phyloP scores from a whole-genome alignment of 2,888 invertebrate species.

The Operophtera brumata region DNA sequence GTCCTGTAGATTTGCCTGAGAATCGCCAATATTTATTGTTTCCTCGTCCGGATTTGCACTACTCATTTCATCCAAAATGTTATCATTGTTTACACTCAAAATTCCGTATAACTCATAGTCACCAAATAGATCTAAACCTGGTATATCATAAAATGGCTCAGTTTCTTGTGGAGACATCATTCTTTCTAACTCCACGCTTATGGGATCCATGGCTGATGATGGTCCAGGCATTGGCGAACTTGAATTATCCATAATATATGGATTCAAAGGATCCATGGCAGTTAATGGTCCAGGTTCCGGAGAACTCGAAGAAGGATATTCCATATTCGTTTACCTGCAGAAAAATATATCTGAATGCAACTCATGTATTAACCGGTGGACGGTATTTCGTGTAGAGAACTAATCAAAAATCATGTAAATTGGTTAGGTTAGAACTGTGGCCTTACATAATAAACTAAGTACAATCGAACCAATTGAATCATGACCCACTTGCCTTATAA shows the following conservation, averaged over 20 bases:
- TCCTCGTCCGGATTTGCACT: conserved; percentile 23
- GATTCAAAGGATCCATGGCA: too few relatives aligned
- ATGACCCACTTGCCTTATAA: too few relatives aligned
- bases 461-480: too few relatives aligned
- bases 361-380: too few relatives aligned
- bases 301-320: too few relatives aligned
- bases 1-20: conserved; percentile 13
- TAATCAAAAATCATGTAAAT: too few relatives aligned
- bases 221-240: conserved; percentile 2
- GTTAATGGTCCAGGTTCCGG: too few relatives aligned
- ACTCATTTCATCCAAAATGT: conserved; percentile 20
- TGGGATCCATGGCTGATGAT: conserved; percentile 5
- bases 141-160: conserved; percentile 14
- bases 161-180: conserved; percentile 17
- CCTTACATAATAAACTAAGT: too few relatives aligned
- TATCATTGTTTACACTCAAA: conserved; percentile 15
- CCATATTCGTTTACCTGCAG: too few relatives aligned
- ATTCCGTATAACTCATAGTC: conserved; percentile 24
- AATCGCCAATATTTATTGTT: conserved; percentile 13
- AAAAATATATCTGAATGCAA: too few relatives aligned
- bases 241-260: not conserved
- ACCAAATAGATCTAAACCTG: conserved; percentile 18
- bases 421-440: too few relatives aligned
- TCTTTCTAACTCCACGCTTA: conserved; percentile 15
- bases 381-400: too few relatives aligned